phyloP scores from a whole-genome alignment of 2,888 invertebrate species.

The Trissoscelio sp. region DNA sequence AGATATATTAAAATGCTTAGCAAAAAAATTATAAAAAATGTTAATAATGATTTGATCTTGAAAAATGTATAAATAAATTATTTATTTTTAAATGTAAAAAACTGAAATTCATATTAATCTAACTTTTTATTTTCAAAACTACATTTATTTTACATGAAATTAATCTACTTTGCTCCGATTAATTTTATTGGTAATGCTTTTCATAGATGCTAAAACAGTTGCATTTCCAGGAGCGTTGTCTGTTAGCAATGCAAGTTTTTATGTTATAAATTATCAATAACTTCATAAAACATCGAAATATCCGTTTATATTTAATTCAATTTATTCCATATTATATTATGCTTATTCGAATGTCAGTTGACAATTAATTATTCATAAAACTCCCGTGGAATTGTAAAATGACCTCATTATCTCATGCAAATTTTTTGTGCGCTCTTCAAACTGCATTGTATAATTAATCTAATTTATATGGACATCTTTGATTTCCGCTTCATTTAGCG shows the following conservation, averaged over 20 bases:
- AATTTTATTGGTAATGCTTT: constrained; percentile 5
- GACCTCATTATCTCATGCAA: constrained; percentile 45
- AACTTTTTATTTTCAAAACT: too few species aligned
- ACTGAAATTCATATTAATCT: too few species aligned
- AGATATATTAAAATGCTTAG: too few species aligned
- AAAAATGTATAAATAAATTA: too few species aligned
- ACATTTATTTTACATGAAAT: too few species aligned
- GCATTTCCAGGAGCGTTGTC: constrained; percentile 17
- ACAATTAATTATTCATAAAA: constrained; percentile 41
- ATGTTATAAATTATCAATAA: not conserved
- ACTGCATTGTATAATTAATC: constrained; percentile 45
- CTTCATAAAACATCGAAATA: not conserved
- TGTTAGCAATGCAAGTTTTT: not conserved
- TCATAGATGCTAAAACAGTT: constrained; percentile 24
- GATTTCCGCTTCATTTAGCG: constrained; percentile 27
- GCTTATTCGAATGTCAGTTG: too few species aligned
- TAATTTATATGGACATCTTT: constrained; percentile 33
- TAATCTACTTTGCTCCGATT: not conserved
- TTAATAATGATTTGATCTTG: too few species aligned
- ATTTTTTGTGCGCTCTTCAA: constrained; percentile 9
- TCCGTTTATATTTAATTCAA: not conserved
- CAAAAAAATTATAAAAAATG: too few species aligned
- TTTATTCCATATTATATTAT: too few species aligned
- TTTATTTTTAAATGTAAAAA: too few species aligned
- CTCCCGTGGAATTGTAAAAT: constrained; percentile 28